Base-by-base conservation (phyloP, 2,113 vertebrate genomes). In the Lasiurus borealis region DNA sequence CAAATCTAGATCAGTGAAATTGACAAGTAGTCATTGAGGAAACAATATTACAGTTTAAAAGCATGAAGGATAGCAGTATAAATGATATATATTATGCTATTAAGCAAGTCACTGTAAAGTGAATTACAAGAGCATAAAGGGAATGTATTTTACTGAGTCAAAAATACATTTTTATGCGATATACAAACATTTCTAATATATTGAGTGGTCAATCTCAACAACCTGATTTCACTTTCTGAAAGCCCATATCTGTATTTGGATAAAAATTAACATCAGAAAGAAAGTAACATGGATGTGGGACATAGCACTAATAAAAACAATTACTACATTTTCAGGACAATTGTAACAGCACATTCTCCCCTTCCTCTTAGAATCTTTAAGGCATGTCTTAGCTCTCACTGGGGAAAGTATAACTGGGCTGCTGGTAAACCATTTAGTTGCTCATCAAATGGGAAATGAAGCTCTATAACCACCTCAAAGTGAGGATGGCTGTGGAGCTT, bases 1-100 rank as follows among this genome's bases (percentile, higher is more conserved):
- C 98, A 98, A 97, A 98, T 98, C 96, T 97, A 98, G 97, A 98
- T 98, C 97, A 97, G 97, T 93, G 96, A 98, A 98, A 98, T 88
- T 98, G 98, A 98, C 98, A 98, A 98, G 97, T 92, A 98, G 96
- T 97, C 98, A 97, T 95, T 97, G 98, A 98, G 59, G 92, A 98
- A 98, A 98, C 96, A 96, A 97, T 98, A 98, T 98, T 98, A 97
- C 88, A 94, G 92, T 98, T 98, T 98, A 97, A 98, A 98, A 98
- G 96, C 98, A 98, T 93, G 96, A 98, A 97, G 91, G 85, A 97
- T 97, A 97, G 96, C 97, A 95, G 86, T 98, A 98, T 97, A 98
- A 98, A 98, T 98, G 82, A 98, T 98, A 97, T 97, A 98, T 97
- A 97, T 96, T 97, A 97, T 75, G 57, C 97, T 98, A 96, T 98